Evolutionary conservation across 2,888 invertebrate genomes (phyloP), one percentile per base, ranked within the genome.

Genomic region (Parapristionchus giblindavisi): DNA sequence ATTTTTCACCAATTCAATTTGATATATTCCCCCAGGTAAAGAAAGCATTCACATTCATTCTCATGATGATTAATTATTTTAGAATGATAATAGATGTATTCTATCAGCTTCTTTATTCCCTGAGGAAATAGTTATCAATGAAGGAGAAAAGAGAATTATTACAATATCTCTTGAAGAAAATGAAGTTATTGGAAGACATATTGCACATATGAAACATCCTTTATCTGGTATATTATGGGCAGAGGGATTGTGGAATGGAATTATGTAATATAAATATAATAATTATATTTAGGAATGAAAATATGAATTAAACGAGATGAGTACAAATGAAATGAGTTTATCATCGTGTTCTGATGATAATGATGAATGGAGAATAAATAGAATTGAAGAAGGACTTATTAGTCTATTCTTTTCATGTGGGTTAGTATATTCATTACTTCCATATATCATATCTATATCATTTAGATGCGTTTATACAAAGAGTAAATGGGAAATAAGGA

Each of bases 171-270:
- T 82, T 1, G 76, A 79, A 2, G 83, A 83, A 51, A 58, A 63
- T 24, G 82, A 84, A 48, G 36, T 65, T 73, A 75, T 76, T 43
- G 76, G 74, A 5, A 77, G 76, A 38, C 75, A 76, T 29, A 58
- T 84, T 29, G 81, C 85, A 29, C 85, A 85, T 76, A 83, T 86
- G 48, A 82, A 85, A 56, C 86, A 86, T 77, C 86, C 86, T 6
- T 81, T 86, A 32, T 80, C 84, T 36, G 84, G 84, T 84, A 36
- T 36, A 51, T 32, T 14, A 61, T n/a, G 21, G 6, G 24, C 17
- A 4, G 34, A 21, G 34, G 36, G 40, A 63, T n/a, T n/a, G 51
- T 21, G 51, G n/a, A n/a, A n/a, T 48, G 48, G 48, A 48, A 21
- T 48, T 48, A 48, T 48, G 48, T n/a, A n/a, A n/a, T n/a, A n/a